Base-by-base conservation (phyloP, 2,888 invertebrate species). In the Cryptus viduatorius region DNA sequence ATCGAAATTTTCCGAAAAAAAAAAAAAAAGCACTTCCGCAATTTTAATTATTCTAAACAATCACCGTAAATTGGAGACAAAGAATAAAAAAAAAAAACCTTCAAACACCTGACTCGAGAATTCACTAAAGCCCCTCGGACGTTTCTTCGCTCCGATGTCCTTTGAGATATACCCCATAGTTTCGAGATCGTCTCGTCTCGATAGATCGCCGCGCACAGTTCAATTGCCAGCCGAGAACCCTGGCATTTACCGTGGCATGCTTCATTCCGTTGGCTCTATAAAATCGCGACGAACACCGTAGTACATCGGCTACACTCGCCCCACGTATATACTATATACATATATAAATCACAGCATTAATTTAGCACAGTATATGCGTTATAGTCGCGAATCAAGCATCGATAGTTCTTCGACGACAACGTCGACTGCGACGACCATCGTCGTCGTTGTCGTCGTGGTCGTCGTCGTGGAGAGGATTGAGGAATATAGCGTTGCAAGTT, bases 291-390 rank as follows among this genome's bases (percentile, higher is more conserved):
- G 48, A 48, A n/a, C 48, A 48, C 14, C n/a, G 48, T 1, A 48
- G 48, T 48, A 48, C 48, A 48, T 14, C 48, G 48, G 87, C 77
- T 84, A 73, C 82, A 88, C 89, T 84, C 12, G 61, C 8, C 12
- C n/a, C 37, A 37, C 37, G 37, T 37, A 8, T 8, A 37, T 8
- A 37, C 37, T 24, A 19, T 31, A 29, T 64, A 42, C n/a, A 37
- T 37, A 37, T 8, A 37, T 7, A 8, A 37, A 8, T 37, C 82
- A 84, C 79, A 76, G 78, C 79, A 91, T 87, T 88, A 88, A 88
- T 91, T 91, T 88, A 89, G 88, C 90, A 90, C 87, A 89, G 91
- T 91, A 37, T 37, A 37, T 37, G 90, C 90, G 91, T 91, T 89
- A 87, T 44, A 72, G 48, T 48, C 37, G 16, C 61, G 65, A 37